phyloP scores from a whole-genome alignment of 2,888 invertebrate genomes.

The Nomada ruficornis region DNA sequence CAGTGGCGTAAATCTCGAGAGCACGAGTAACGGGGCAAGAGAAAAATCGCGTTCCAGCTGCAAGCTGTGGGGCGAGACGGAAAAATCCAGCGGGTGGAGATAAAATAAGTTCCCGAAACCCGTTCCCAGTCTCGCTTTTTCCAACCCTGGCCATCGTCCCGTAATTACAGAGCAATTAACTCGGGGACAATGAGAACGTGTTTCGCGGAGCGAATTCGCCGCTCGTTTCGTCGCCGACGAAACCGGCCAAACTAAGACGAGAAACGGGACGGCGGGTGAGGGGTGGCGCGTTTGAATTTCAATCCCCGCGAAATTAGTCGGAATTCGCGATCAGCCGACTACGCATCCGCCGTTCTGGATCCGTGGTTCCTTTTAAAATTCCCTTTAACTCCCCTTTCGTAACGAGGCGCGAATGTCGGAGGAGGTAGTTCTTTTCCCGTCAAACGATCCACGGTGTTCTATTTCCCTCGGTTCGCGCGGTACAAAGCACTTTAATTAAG shows the following conservation, averaged over 20 bases:
- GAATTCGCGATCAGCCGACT: constrained; percentile 35
- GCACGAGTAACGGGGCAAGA: neutral
- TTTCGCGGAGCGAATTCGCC: constrained; percentile 64
- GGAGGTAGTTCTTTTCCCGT: constrained; percentile 7
- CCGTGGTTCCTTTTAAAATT: constrained; percentile 24
- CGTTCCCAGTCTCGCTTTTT: neutral
- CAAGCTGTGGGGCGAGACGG: neutral
- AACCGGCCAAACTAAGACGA: constrained; percentile 21
- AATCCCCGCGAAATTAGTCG: constrained; percentile 68
- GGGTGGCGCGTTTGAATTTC: constrained; percentile 68
- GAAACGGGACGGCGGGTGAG: constrained; percentile 42
- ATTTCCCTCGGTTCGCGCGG: neutral
- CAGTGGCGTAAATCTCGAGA: neutral
- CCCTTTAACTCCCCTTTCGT: constrained; percentile 42
- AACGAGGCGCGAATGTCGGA: constrained; percentile 41
- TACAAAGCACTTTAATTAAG: constrained; percentile 55
- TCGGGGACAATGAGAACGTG: constrained; percentile 71
- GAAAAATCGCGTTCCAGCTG: neutral
- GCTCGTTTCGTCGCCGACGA: constrained; percentile 3
- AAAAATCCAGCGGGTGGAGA: constrained; percentile 29
- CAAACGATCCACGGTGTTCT: constrained; percentile 21
- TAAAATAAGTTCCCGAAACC: constrained; percentile 40
- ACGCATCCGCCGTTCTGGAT: constrained; percentile 10
- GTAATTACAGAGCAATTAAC: constrained; percentile 76
- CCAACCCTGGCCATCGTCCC: constrained; percentile 33